These are phyloP conservation scores for Monarcha castaneiventris DNA, from an alignment of 2,113 vertebrate species.

Conservation along the genomic window DNA sequence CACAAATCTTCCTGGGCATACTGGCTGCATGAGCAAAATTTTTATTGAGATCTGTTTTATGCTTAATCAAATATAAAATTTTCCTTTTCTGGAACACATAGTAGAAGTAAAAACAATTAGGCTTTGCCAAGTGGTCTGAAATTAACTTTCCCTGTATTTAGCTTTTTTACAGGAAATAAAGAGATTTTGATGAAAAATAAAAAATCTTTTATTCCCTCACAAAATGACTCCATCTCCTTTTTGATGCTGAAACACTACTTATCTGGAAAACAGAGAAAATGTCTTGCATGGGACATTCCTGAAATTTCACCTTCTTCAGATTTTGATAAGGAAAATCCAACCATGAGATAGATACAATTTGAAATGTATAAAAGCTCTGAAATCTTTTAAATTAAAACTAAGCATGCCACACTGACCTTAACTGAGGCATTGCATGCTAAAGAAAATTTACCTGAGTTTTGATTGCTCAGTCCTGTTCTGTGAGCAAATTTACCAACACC, in stretches of 20 bases:
- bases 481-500: not conserved
- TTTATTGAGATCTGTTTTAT: not conserved
- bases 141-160: not conserved
- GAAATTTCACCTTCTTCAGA: not conserved
- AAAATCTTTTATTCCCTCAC: not conserved
- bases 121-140: not conserved
- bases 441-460: not conserved
- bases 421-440: rapidly evolving
- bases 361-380: not conserved
- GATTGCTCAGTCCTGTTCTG: not conserved
- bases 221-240: not conserved
- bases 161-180: not conserved
- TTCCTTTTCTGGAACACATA: not conserved
- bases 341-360: not conserved
- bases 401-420: not conserved
- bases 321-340: not conserved
- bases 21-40: not conserved
- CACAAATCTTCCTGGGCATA: not conserved
- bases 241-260: not conserved
- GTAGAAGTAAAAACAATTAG: not conserved
- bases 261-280: not conserved
- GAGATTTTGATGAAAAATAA: not conserved
- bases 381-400: not conserved
- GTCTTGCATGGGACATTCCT: not conserved
- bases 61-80: not conserved